Base-by-base conservation (phyloP, 37 sponge, comb jelly and placozoan genomes). In the Spongilla lacustris region DNA sequence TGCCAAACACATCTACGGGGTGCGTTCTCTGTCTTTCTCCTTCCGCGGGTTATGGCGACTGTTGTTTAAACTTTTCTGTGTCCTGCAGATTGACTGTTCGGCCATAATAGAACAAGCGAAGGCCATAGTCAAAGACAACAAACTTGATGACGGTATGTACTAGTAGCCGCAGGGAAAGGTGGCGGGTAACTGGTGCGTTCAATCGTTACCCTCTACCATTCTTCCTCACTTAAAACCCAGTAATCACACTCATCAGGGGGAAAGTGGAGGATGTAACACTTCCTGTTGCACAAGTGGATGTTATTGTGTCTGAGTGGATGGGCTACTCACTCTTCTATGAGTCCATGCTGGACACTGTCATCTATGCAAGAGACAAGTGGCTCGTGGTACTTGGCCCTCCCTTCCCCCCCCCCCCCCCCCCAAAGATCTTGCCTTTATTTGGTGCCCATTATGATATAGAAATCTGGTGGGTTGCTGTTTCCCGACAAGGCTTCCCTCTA, bases 281-380 rank as follows among this genome's bases (percentile, higher is more conserved):
- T 0, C 99, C 99, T 6, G 95, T 95, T 74, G 92, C 32, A 17
- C 66, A 91, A 48, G 97, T 98, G 24, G 96, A 96, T 79, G 92
- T 98, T 75, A 98, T 98, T 23, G 91, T 98, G 26, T 94, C 95
- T 0, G 99, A 98, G 88, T 98, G 99, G 99, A 98, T 98, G 99
- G 99, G 99, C 0, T 98, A 98, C 91, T 98, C 96, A 38, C 89
- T 98, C 36, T 96, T 98, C 91, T 98, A 98, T 77, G 99, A 98
- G 91, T 92, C 94, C 72, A 98, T 98, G 99, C 71, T 98, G 74
- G 93, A 91, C 66, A 96, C 99, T 25, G 99, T 98, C 69, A 76
- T 98, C 58, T 94, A 80, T 84, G 99, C 99, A 49, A 46, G 99
- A 66, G 96, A 98, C 89, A 96, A 96, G 76, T 98, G 95, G 93